Evolutionary conservation across 2,797 vertebrate species (phyloP).

Genomic region (Mus minutoides): DNA sequence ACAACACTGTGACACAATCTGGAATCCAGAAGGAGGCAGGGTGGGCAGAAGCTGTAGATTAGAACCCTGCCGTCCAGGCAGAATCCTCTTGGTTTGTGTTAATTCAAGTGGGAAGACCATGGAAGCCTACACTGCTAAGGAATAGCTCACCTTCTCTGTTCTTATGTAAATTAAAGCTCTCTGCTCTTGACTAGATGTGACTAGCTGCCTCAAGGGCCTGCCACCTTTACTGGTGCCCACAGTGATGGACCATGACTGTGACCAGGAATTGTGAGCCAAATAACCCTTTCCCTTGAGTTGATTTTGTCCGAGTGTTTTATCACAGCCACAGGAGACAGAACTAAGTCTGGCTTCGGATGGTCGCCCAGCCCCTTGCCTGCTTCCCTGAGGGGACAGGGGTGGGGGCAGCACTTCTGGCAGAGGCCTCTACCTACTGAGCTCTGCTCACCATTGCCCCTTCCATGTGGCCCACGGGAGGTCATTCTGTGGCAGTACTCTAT

Average conservation of each 20-base stretch:
- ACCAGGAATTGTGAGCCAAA: neutral
- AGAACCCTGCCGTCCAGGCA: no score
- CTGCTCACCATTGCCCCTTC: neutral
- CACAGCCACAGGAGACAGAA: neutral
- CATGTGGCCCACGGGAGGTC: neutral
- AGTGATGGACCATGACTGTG: neutral
- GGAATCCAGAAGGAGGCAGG: neutral
- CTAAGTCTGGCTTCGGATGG: neutral
- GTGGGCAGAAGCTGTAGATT: neutral
- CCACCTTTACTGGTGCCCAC: neutral
- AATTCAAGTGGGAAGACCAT: neutral
- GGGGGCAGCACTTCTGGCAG: neutral
- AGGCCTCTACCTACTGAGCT: neutral
- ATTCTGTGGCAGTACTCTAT: neutral
- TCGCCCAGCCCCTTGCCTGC: fast-evolving
- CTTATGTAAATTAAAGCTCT: no score
- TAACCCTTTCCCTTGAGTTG: neutral
- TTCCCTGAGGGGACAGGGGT: neutral
- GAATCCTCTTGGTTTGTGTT: neutral
- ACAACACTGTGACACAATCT: neutral
- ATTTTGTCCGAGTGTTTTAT: neutral
- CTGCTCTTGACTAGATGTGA: no score
- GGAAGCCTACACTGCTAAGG: no score
- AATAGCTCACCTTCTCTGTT: neutral
- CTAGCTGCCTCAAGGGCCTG: neutral